These are phyloP conservation scores for Salmo trutta DNA, from an alignment of 2,797 vertebrate genomes.

Conservation along the genomic window DNA sequence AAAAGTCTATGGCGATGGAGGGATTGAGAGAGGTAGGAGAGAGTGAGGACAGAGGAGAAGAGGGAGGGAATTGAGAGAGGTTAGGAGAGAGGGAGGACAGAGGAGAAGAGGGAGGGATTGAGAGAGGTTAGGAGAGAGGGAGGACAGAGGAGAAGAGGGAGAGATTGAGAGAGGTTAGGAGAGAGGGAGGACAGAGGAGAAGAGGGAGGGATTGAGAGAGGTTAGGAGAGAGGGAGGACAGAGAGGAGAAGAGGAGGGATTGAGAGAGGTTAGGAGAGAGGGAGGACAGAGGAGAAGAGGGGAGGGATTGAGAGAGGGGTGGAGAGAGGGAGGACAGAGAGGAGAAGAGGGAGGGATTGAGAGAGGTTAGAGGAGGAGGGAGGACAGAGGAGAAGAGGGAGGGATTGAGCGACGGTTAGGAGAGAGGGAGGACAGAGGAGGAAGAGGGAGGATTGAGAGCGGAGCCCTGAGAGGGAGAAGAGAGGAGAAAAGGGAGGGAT, in stretches of 20 bases:
- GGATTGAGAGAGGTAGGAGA: no score
- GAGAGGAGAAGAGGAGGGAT: rapidly evolving
- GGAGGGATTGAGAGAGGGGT: not conserved
- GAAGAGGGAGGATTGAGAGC: not conserved
- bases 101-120: no score
- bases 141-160: not conserved
- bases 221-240: not conserved
- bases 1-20: no score
- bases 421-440: not conserved
- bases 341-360: not conserved
- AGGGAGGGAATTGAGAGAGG: no score
- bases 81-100: no score
- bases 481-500: not conserved
- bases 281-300: not conserved
- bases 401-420: not conserved
- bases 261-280: rapidly evolving
- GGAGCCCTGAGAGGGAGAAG: no score
- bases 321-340: not conserved
- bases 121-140: no score
- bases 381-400: no score
- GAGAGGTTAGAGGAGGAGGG: not conserved
- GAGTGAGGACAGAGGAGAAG: no score
- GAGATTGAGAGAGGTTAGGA: no score
- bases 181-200: not conserved
- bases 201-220: not conserved